These are phyloP conservation scores for Watsonalla binaria DNA, from an alignment of 2,888 invertebrate species.

Conservation along the genomic window DNA sequence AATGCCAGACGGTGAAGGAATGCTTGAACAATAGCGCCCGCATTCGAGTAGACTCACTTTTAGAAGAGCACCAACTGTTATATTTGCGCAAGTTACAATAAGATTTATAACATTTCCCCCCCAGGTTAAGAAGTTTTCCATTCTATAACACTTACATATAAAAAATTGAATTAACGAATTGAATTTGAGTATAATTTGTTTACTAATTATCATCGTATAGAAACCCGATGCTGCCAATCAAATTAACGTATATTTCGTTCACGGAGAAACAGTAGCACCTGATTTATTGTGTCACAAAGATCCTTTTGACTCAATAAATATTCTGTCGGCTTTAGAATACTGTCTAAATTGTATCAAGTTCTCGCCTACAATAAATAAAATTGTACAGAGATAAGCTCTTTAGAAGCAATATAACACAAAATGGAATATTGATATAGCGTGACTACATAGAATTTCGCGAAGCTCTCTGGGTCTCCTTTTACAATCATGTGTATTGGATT, in stretches of 20 bases:
- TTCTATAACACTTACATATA: too few species aligned
- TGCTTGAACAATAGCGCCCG: constrained; percentile 44
- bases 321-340: constrained; percentile 1
- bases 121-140: too few species aligned
- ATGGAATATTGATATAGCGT: constrained; percentile 28
- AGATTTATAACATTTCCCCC: background rate
- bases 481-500: constrained; percentile 33
- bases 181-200: background rate
- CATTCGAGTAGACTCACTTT: constrained; percentile 33
- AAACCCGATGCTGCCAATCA: background rate
- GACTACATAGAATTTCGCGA: constrained; percentile 30
- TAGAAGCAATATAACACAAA: constrained; percentile 19
- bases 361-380: constrained; percentile 12
- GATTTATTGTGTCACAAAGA: background rate
- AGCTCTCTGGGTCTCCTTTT: constrained; percentile 28
- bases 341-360: constrained; percentile 6
- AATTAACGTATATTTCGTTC: background rate
- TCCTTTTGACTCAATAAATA: background rate
- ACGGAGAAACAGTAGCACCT: background rate
- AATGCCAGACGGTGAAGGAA: constrained; percentile 32
- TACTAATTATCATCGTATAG: background rate
- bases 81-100: constrained; percentile 14
- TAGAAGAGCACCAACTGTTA: constrained; percentile 16
- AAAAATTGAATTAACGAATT: too few species aligned
- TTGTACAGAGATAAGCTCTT: constrained; percentile 16